Conservation (phyloP, 2,888 invertebrate species). For the Antheraea yamamai region DNA sequence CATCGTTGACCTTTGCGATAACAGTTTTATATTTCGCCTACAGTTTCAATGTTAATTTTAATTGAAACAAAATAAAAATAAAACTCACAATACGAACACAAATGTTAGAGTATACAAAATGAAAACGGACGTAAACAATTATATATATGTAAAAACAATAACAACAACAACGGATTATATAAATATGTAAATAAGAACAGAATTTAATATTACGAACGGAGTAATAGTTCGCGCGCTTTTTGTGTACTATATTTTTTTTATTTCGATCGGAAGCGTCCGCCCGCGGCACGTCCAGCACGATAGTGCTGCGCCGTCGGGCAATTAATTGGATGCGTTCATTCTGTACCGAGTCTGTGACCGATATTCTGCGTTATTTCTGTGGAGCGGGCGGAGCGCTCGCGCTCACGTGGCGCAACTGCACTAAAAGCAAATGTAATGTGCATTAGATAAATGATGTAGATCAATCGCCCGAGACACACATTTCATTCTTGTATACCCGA, state of each 20-base stretch:
- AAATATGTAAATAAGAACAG: not conserved
- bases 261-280: constrained; percentile 70
- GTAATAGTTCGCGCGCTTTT: constrained; percentile 60
- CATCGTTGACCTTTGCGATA: constrained; percentile 56
- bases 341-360: constrained; percentile 74
- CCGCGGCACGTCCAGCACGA: constrained; percentile 66
- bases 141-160: not conserved
- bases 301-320: constrained; percentile 66
- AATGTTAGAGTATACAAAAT: constrained; percentile 4
- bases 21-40: constrained; percentile 16
- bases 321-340: constrained; percentile 75
- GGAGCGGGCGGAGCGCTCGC: constrained; percentile 43
- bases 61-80: not conserved
- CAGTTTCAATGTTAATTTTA: constrained; percentile 8
- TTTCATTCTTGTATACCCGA: not conserved
- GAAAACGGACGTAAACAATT: not conserved
- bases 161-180: not conserved
- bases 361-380: constrained; percentile 81
- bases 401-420: constrained; percentile 73
- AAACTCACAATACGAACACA: not conserved
- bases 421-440: constrained; percentile 71
- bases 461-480: constrained; percentile 12
- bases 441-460: constrained; percentile 18
- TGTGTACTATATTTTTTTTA: constrained; percentile 42
- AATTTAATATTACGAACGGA: constrained; percentile 17